Evolutionary conservation across 2,888 invertebrate genomes (phyloP), one percentile per base, ranked within the genome.

Genomic region (Noctua janthe): DNA sequence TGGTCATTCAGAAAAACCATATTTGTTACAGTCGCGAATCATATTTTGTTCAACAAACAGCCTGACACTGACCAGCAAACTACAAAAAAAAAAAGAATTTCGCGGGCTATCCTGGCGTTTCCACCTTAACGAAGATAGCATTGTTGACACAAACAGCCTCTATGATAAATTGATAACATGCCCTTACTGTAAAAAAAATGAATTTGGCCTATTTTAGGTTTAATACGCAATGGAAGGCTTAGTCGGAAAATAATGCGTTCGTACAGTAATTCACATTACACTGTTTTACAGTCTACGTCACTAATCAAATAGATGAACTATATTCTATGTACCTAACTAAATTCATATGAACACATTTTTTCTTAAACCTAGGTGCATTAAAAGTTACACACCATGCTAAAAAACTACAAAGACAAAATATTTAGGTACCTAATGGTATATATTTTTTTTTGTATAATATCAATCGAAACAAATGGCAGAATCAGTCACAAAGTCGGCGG

Each of bases 341-440:
- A 96, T 96, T 96, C 94, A 96, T 96, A 97, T 97, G 97, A 97
- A 97, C 97, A 97, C 97, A 97, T 97, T 95, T 96, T 96, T 96
- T 91, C 96, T 96, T 96, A 96, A 90, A 84, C 82, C 95, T 96
- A 96, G 92, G 94, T 95, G 95, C 94, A 94, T 94, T 93, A 90
- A 93, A 93, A 93, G 89, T 91, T 92, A 93, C 94, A 96, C 95
- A 94, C 94, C 94, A 91, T 92, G 87, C 93, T 94, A 94, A 92
- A 92, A 91, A 91, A 91, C 92, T 93, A 95, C 90, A 88, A 89
- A 92, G 91, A 92, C 90, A 91, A 89, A 89, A 85, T 89, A 90
- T 90, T 85, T 89, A 89, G 83, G 87, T 90, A 91, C 88, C 89
- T 89, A 90, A 87, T 87, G 90, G 90, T 90, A 89, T 85, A 89